Percentiles rank a stretch among this genome's conserved stretches.
Conservation (phyloP, 2,113 vertebrate species). For the Oryzias javanicus region DNA sequence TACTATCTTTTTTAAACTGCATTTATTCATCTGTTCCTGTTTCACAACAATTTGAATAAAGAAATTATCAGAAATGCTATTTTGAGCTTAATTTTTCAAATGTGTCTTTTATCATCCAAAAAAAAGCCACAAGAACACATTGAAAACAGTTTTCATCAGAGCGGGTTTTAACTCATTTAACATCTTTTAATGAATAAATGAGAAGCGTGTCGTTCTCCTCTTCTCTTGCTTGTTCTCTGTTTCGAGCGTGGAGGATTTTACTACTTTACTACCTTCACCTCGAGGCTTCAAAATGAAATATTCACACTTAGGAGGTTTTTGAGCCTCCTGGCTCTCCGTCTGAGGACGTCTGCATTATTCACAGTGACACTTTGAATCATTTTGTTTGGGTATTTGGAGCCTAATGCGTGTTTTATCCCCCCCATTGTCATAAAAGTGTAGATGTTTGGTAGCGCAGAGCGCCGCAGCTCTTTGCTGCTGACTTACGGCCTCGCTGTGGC, state of each 20-base stretch:
- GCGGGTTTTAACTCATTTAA: no score
- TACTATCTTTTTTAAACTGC: no score
- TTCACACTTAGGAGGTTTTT: constrained; percentile 42
- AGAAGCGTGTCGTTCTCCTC: constrained; percentile 1
- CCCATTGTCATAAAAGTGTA: background rate
- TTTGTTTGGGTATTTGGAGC: background rate
- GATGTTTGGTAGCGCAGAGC: background rate
- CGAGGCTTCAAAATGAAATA: constrained; percentile 51
- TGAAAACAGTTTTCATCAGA: no score
- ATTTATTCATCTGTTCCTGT: no score
- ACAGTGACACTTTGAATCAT: constrained; percentile 32
- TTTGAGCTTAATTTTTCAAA: no score
- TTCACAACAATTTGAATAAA: no score
- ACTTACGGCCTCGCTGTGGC: constrained; percentile 10
- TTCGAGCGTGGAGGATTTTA: constrained; percentile 64
- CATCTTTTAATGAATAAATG: background rate
- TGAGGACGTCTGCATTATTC: constrained; percentile 28
- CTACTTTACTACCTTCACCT: constrained; percentile 57
- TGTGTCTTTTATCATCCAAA: no score
- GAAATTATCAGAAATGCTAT: no score
- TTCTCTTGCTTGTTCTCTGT: constrained; percentile 28
- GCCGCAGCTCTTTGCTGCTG: constrained; percentile 17
- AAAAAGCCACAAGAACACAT: no score
- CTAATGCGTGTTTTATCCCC: constrained; percentile 3
- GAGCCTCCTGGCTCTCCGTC: constrained; percentile 29